A percentile compares a stretch with the other conserved stretches of the same genome.
These are phyloP conservation scores for Bucorvus abyssinicus DNA, from an alignment of 2,797 vertebrate genomes.

Conservation along the genomic window DNA sequence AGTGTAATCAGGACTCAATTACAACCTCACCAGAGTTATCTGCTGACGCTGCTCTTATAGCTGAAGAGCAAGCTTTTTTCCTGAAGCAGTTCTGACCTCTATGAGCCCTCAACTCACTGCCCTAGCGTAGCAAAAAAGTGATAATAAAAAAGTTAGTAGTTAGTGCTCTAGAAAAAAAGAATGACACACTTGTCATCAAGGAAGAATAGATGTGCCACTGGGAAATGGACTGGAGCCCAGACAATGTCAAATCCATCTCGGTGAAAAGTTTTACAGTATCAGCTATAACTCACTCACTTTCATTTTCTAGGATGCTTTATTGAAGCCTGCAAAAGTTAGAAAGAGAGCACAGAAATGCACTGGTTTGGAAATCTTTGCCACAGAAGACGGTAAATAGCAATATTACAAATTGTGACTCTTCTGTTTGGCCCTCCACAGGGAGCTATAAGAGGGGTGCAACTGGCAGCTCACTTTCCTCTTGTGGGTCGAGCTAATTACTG, in stretches of 20 bases:
- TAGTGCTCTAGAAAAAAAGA: slow-evolving; percentile 11
- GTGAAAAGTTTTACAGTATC: slow-evolving; percentile 20
- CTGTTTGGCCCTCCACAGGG: background rate
- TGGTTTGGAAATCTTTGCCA: background rate
- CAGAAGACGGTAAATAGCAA: background rate
- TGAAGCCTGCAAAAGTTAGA: slow-evolving; percentile 6
- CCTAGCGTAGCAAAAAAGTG: background rate
- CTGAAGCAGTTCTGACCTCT: background rate
- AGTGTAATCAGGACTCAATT: background rate
- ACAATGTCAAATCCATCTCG: slow-evolving; percentile 3
- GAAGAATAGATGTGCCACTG: background rate
- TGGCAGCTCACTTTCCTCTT: background rate
- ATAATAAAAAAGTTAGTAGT: slow-evolving; percentile 23
- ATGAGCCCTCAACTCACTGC: background rate
- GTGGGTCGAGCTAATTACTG: background rate
- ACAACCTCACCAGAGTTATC: background rate
- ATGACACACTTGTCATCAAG: slow-evolving; percentile 3
- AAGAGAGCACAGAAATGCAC: background rate
- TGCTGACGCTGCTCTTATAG: background rate
- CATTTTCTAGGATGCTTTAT: slow-evolving; percentile 35
- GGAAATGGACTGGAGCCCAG: slow-evolving; percentile 50
- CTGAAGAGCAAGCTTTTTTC: background rate
- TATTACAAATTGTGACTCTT: background rate
- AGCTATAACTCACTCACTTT: slow-evolving; percentile 45
- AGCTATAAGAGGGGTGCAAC: background rate